Evolutionary conservation across 2,797 vertebrate species (phyloP), one percentile per base, ranked within the genome.

Genomic region (Natrix natrix): DNA sequence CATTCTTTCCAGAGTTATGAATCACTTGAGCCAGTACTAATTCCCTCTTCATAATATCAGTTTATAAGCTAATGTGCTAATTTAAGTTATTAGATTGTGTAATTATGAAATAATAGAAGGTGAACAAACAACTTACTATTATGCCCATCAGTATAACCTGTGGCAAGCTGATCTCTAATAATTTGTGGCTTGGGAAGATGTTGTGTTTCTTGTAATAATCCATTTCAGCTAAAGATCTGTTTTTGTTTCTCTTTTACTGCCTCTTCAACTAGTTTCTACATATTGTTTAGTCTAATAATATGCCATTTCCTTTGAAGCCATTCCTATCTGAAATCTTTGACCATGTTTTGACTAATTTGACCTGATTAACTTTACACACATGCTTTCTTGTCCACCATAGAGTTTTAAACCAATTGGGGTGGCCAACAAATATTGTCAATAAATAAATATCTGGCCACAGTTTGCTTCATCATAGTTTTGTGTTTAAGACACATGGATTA

Each of bases 201-300:
- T 56, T 91, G 66, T 89, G 59, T 93, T 54, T 88, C 37, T 28
- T 88, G 12, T 48, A 54, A 63, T 63, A 88, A 37, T 66, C 63
- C 52, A 52, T 88, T 90, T 91, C 66, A 69, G 20, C 32, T 92
- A 48, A 63, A 66, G 56, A 92, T 92, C 88, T 92, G n/a, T 87
- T 87, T 56, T 86, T 69, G 28, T 66, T 90, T 86, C 86, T 93
- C 66, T 43, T 16, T 16, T 6, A 43, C 43, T 88, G 28, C 28
- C 37, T 37, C n/a, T 90, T 91, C 86, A 88, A 52, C n/a, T 91
- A 60, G 11, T 92, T 92, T 78, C 66, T 93, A 83, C 78, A 87
- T 60, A 83, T 43, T 74, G 60, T 56, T 90, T 90, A 90, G 66
- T 87, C 26, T 74, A 87, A 37, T 17, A 55, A 8, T 69, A 5